Base-by-base conservation (phyloP, 2,797 vertebrate species). In the Syndactyla subalaris region DNA sequence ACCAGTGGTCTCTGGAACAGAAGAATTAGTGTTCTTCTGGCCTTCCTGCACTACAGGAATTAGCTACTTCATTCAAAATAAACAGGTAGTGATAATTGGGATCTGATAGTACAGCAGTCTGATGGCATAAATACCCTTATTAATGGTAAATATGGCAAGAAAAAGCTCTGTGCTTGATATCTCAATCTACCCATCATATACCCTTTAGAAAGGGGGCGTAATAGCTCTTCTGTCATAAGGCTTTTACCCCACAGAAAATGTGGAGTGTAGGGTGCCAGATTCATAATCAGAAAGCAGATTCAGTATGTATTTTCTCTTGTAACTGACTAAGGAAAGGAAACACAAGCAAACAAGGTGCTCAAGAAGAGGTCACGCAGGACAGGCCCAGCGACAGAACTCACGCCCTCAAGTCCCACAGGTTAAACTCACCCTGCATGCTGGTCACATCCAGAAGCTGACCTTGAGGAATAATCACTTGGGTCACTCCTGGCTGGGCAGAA, bases 381-480 rank as follows among this genome's bases (percentile, higher is more conserved):
- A 22, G 18, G 36, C 36, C 67, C 62, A 49, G 71, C 66, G 46
- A 92, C 66, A 66, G 78, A 96, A 77, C n/a, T 45, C 4, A 80
- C 15, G 55, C 30, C n/a, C 65, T 82, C 17, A 74, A 65, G 38
- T 36, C 36, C 46, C 49, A 39, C 41, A 57, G 16, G 30, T 81
- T 78, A 71, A 92, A 97, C 97, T 97, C 72, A 98, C 98, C 97
- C 78, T 63, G 96, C 0, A 90, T 68, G 80, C 95, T 87, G 32
- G 90, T 82, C 68, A 97, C 87, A 92, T 98, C 97, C 75, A 98
- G 55, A 71, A 98, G 93, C 4, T 98, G 98, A 48, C 96, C 97
- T 63, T 98, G 98, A 95, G 98, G 98, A 95, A 98, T 96, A 89
- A 98, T 96, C 88, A 98, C 96, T 77, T 98, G 98, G n/a, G 97